Base-by-base conservation (phyloP, 2,888 invertebrate species). In the Plagodis dolabraria region DNA sequence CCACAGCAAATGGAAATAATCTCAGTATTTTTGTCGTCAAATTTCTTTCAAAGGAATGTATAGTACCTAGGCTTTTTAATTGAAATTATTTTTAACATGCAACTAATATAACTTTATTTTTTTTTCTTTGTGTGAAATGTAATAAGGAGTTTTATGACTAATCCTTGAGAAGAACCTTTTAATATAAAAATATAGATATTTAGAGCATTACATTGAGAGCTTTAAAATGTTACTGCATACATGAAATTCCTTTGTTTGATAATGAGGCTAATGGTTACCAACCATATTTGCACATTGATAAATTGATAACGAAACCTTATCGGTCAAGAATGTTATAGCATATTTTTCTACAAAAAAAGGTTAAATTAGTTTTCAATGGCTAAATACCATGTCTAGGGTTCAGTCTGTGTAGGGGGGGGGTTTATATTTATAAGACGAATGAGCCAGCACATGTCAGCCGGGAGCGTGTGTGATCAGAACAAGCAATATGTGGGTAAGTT, bases 381-480 rank as follows among this genome's bases (percentile, higher is more conserved):
- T 11, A 9, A 52, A 53, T 49, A 48, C 68, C 66, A 66, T 64
- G 65, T 57, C 71, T 75, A 47, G 42, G 53, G 22, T 35, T 44
- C 9, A 4, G 0, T 66, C 72, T 74, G 73, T 60, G 72, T 83
- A 83, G 89, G 79, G 90, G 79, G 90, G 90, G 90, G 89, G 71
- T 77, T 79, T 71, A 74, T 75, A 77, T 82, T 87, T 89, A 90
- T 83, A 90, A 87, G 80, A 76, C 70, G 74, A 61, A 62, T 71
- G 76, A 75, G 69, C 70, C 54, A 57, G 66, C 69, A 60, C 68
- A 66, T 64, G 67, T 47, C 75, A 72, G 73, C 76, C 70, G 68
- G 80, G 80, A 79, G 71, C 74, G 33, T 74, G 71, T 72, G 76
- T 76, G 71, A 69, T 52, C 65, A 70, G 77, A 78, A 74, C 70